A percentile compares a stretch with the other conserved stretches of the same genome.
These are phyloP conservation scores for Gnathonemus echidnorhynchus DNA, from an alignment of 2,113 vertebrate species.

Conservation along the genomic window DNA sequence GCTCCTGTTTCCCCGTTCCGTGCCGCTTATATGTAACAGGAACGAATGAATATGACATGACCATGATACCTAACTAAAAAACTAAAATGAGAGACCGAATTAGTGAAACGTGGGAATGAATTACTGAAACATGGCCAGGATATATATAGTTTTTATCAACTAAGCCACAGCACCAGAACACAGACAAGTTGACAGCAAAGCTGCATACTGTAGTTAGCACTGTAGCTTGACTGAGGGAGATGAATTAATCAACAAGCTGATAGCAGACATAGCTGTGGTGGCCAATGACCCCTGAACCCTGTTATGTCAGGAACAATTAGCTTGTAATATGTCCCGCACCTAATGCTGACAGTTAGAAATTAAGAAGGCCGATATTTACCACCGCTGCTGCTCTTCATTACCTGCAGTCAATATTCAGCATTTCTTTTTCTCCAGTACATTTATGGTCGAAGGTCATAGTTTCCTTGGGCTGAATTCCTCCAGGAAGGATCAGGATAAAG, in stretches of 20 bases:
- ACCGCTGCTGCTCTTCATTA: not conserved
- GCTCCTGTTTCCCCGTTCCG: no score
- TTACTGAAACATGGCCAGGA: not conserved
- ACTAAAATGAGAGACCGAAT: not conserved
- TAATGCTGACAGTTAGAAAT: not conserved
- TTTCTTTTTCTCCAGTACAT: not conserved
- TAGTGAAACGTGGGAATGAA: not conserved
- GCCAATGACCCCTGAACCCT: not conserved
- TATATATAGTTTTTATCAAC: not conserved
- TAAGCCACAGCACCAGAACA: no score
- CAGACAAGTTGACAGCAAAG: not conserved
- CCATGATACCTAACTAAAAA: not conserved
- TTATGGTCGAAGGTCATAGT: not conserved
- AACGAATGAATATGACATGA: not conserved
- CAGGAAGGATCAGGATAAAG: not conserved
- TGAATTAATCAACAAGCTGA: not conserved
- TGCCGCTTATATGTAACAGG: not conserved
- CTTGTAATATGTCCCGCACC: not conserved
- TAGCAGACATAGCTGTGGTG: not conserved
- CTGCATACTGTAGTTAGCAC: not conserved
- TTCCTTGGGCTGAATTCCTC: not conserved
- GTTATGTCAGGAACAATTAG: not conserved
- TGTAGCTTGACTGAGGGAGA: not conserved
- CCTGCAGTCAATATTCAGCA: not conserved
- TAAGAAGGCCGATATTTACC: not conserved